Conservation (phyloP, 1,140 invertebrate genomes). For the roundworm (Caenorhabditis elegans) region DNA sequence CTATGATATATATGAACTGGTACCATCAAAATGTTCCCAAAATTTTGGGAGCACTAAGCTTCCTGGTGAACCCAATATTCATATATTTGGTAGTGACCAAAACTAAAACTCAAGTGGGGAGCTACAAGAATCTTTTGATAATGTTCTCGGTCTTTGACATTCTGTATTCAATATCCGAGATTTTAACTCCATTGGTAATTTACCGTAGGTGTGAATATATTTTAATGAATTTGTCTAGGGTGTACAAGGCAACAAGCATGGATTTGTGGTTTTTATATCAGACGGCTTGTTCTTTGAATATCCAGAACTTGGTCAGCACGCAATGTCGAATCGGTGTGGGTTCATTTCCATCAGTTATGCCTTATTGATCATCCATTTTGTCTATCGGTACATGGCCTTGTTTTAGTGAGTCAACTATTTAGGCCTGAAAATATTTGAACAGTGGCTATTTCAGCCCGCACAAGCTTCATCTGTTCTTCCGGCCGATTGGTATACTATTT, state of each 20-base stretch:
- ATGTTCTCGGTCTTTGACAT: neutral
- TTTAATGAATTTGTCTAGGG: neutral
- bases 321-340: neutral
- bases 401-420: neutral
- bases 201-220: neutral
- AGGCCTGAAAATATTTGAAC: neutral
- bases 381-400: neutral
- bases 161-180: neutral
- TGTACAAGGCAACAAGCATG: neutral
- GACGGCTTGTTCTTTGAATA: neutral
- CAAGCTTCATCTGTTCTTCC: neutral
- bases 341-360: slow-evolving; percentile 6
- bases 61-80: neutral
- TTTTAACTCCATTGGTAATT: neutral
- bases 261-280: neutral
- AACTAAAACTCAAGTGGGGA: neutral
- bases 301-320: neutral
- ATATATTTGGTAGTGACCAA: neutral
- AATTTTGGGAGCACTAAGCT: neutral
- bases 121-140: neutral
- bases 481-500: neutral
- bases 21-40: neutral
- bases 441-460: neutral
- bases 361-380: neutral
- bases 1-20: neutral